Evolutionary conservation across 2,797 vertebrate genomes (phyloP).

Genomic region (Poecile montanus): DNA sequence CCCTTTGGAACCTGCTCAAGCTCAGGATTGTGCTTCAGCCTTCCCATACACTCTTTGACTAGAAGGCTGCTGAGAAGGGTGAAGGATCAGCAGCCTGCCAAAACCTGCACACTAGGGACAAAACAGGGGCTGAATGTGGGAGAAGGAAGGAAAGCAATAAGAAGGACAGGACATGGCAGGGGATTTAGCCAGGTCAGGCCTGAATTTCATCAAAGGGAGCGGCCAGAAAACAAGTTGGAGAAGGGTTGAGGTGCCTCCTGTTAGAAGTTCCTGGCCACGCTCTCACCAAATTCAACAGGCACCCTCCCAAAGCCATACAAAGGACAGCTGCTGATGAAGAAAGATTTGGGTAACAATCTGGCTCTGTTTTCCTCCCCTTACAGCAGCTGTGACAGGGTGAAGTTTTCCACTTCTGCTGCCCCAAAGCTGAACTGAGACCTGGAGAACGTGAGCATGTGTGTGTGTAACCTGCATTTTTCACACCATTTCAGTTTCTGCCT

Average conservation of each 20-base stretch:
- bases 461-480: constrained; percentile 39
- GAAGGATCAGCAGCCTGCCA: background rate
- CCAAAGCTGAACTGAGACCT: background rate
- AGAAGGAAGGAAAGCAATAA: background rate
- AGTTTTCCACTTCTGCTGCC: background rate
- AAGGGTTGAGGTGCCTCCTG: background rate
- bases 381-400: background rate
- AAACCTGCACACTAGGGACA: background rate
- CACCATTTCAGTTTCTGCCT: constrained; percentile 45
- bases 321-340: background rate
- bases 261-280: background rate
- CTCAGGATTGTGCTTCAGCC: background rate
- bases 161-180: background rate
- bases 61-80: background rate
- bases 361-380: background rate
- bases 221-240: background rate
- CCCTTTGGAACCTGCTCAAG: background rate
- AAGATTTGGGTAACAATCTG: background rate
- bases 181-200: background rate
- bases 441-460: background rate
- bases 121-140: background rate
- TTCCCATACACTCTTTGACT: background rate
- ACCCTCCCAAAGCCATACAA: background rate
- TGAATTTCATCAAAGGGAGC: background rate
- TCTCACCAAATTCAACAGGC: background rate